Conservation (phyloP, 2,113 vertebrate species). For the Tyto alba region DNA sequence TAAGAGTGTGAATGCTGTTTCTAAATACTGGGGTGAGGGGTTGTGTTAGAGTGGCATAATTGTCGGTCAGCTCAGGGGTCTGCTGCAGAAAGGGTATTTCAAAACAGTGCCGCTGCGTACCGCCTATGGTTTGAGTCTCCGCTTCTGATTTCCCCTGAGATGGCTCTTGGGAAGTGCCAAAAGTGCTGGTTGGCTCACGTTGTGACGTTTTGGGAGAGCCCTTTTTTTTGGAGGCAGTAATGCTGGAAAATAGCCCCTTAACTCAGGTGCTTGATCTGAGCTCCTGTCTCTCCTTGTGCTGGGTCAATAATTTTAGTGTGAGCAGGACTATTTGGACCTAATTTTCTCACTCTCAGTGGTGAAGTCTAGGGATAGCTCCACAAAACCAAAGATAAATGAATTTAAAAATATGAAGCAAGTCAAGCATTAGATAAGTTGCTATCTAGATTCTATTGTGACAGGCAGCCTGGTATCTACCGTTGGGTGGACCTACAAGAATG, state of each 20-base stretch:
- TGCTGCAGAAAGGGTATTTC: neutral
- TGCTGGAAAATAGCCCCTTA: neutral
- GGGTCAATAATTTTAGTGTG: neutral
- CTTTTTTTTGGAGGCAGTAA: neutral
- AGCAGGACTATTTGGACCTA: neutral
- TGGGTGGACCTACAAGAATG: neutral
- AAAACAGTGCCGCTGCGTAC: fast-evolving
- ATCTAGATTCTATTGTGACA: neutral
- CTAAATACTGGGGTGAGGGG: neutral
- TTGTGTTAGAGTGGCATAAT: neutral
- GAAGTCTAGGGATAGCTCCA: neutral
- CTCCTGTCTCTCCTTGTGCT: neutral
- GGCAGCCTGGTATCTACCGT: neutral
- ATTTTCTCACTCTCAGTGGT: neutral
- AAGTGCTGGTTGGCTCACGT: neutral
- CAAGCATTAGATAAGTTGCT: neutral
- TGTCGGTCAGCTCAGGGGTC: neutral
- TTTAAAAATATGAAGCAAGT: neutral
- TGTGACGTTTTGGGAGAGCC: neutral
- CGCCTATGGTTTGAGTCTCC: fast-evolving
- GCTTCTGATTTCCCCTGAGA: neutral
- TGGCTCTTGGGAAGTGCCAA: neutral
- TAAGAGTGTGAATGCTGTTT: fast-evolving
- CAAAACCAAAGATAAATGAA: neutral
- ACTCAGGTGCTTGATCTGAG: neutral